phyloP scores from a whole-genome alignment of 1,140 invertebrate species.

The Orius laevigatus region DNA sequence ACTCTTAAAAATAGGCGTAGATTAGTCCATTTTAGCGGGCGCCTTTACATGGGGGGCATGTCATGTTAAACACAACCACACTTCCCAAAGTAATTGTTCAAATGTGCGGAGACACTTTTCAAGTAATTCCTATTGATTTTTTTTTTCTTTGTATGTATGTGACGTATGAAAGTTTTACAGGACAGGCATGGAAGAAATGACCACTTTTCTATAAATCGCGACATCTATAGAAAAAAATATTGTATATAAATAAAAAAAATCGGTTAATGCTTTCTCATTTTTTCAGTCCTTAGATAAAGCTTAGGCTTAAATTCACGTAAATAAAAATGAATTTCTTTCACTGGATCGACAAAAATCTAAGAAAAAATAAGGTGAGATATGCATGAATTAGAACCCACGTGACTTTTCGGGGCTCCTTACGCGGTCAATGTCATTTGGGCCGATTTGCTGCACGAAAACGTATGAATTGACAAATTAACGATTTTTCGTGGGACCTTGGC shows the following conservation, averaged over 20 bases:
- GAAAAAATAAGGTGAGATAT: too few relatives aligned
- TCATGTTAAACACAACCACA: conserved; percentile 1
- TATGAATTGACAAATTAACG: too few relatives aligned
- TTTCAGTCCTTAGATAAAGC: too few relatives aligned
- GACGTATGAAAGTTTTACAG: background rate
- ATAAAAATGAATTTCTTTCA: too few relatives aligned
- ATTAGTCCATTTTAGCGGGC: conserved; percentile 3
- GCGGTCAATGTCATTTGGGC: too few relatives aligned
- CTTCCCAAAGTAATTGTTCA: conserved; percentile 12
- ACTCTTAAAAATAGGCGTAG: too few relatives aligned
- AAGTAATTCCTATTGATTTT: conserved; percentile 12
- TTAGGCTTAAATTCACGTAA: too few relatives aligned
- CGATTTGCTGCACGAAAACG: too few relatives aligned
- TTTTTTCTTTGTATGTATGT: background rate
- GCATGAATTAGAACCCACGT: too few relatives aligned
- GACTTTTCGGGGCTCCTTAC: too few relatives aligned
- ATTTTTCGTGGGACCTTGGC: too few relatives aligned
- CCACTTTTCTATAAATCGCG: background rate
- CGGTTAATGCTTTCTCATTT: background rate
- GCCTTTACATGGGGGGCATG: conserved; percentile 5
- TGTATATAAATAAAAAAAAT: background rate
- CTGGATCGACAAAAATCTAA: too few relatives aligned
- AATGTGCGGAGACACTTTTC: conserved; percentile 16
- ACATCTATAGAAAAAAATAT: background rate
- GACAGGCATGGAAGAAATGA: background rate